phyloP scores from a whole-genome alignment of 2,888 invertebrate genomes.

The Saturnia pavonia region DNA sequence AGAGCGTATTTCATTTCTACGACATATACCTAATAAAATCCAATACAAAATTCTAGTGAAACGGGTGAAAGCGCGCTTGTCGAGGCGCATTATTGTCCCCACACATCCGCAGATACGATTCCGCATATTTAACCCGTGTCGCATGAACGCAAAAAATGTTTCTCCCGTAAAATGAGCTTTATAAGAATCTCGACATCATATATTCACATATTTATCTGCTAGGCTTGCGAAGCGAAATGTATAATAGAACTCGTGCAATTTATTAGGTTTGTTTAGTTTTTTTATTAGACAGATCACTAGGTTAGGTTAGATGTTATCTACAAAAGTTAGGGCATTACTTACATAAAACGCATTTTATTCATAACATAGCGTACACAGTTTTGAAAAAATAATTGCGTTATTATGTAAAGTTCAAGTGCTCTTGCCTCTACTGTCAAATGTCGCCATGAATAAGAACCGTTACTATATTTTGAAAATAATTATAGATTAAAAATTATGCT shows the following conservation, averaged over 20 bases:
- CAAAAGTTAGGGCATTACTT: too few relatives aligned
- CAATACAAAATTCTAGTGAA: background rate
- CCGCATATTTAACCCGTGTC: background rate
- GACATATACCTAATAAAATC: background rate
- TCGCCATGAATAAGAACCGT: too few relatives aligned
- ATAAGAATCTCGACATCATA: constrained; percentile 28
- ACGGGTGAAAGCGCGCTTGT: constrained; percentile 12
- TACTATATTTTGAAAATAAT: too few relatives aligned
- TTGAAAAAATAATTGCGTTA: too few relatives aligned
- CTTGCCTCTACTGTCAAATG: too few relatives aligned
- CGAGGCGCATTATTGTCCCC: constrained; percentile 14
- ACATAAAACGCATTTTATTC: too few relatives aligned
- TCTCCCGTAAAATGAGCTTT: constrained; percentile 26
- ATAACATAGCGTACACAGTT: too few relatives aligned
- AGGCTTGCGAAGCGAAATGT: background rate
- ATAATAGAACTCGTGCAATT: background rate
- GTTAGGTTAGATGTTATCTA: background rate
- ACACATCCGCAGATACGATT: constrained; percentile 9
- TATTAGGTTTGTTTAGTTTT: background rate
- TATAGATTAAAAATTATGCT: too few relatives aligned
- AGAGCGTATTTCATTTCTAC: background rate
- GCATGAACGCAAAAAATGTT: constrained; percentile 21
- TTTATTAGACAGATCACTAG: background rate
- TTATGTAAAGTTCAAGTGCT: too few relatives aligned
- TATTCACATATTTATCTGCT: background rate